phyloP scores from a whole-genome alignment of 2,797 vertebrate genomes.

The Eulemur rubriventer region DNA sequence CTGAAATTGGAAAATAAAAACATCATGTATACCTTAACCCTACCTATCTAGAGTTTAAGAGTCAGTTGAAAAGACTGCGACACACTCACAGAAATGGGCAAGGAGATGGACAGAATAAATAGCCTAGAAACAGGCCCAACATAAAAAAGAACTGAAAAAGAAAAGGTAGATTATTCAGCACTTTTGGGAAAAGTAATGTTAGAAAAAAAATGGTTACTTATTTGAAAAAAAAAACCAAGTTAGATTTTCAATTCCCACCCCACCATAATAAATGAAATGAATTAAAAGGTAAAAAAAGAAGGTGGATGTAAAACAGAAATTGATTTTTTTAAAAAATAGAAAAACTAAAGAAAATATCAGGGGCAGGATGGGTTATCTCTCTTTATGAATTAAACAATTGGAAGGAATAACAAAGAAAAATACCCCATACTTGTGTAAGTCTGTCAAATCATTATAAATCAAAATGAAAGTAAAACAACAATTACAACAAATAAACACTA shows the following conservation, averaged over 20 bases:
- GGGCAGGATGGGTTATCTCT: background rate
- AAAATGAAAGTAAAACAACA: background rate
- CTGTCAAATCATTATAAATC: background rate
- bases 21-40: background rate
- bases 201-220: background rate
- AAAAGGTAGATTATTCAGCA: background rate
- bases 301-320: constrained; percentile 2
- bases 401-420: background rate
- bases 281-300: background rate
- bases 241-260: background rate
- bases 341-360: background rate
- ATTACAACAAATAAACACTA: background rate
- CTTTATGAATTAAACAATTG: background rate
- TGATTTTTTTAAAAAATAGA: background rate
- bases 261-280: background rate
- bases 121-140: background rate
- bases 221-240: background rate
- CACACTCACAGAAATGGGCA: background rate
- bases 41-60: background rate
- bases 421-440: background rate
- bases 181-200: background rate
- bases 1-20: background rate
- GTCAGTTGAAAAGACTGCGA: background rate
- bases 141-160: background rate
- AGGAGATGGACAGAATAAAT: background rate